A percentile compares a stretch with the other conserved stretches of the same genome.
Evolutionary conservation across 2,113 vertebrate genomes (phyloP).

Genomic region (Apteryx mantelli): DNA sequence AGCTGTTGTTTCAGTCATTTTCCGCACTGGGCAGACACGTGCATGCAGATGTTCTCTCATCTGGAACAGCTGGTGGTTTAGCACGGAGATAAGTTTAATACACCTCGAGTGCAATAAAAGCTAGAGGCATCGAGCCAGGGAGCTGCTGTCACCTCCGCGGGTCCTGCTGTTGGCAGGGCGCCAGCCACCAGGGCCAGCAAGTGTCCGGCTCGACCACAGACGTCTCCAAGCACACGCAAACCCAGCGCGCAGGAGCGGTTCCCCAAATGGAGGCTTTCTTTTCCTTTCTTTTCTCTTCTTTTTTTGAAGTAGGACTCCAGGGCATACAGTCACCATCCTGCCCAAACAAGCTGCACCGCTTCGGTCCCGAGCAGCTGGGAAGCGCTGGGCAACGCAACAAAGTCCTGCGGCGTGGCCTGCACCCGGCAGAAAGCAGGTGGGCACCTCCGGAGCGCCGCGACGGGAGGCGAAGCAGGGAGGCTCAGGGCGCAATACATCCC

Average conservation of each 20-base stretch:
- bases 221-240: too few relatives aligned
- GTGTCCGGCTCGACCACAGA: too few relatives aligned
- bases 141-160: neutral
- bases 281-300: too few relatives aligned
- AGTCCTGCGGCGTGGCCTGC: too few relatives aligned
- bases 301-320: neutral
- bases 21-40: neutral
- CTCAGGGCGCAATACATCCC: neutral
- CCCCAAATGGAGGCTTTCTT: neutral
- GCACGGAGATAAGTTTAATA: neutral
- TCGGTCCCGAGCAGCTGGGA: neutral
- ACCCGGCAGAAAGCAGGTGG: neutral
- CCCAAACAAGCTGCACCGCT: neutral
- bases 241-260: too few relatives aligned
- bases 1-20: neutral
- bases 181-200: too few relatives aligned
- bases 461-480: neutral
- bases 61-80: slow-evolving; percentile 13
- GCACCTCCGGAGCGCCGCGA: neutral
- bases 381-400: neutral
- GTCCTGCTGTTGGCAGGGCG: neutral
- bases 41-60: neutral
- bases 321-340: neutral
- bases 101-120: neutral
- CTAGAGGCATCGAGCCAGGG: neutral